Evolutionary conservation across 2,888 invertebrate genomes (phyloP).

Genomic region (Caenorhabditis uteleia): DNA sequence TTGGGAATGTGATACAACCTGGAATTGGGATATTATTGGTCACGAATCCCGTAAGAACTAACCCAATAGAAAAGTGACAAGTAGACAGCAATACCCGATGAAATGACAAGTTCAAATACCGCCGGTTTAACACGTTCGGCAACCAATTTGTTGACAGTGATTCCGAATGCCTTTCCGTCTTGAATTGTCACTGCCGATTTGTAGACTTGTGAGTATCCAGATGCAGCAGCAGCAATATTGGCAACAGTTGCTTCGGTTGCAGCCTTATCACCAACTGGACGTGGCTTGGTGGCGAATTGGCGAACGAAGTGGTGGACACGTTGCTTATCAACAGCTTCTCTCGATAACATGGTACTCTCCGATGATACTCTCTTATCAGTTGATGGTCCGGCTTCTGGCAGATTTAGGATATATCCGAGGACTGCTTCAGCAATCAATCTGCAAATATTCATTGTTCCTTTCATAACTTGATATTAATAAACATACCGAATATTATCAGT

Average conservation of each 20-base stretch:
- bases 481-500: slow-evolving; percentile 35
- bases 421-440: slow-evolving; percentile 82
- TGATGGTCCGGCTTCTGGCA: slow-evolving; percentile 55
- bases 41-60: slow-evolving; percentile 1
- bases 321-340: slow-evolving; percentile 47
- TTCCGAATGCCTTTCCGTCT: slow-evolving; percentile 42
- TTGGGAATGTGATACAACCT: slow-evolving; percentile 34
- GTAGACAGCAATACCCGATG: slow-evolving; percentile 84
- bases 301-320: slow-evolving; percentile 45
- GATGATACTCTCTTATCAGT: slow-evolving; percentile 44
- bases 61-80: slow-evolving; percentile 77
- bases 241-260: slow-evolving; percentile 43
- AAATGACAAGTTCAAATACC: slow-evolving; percentile 92
- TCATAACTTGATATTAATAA: background rate
- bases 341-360: slow-evolving; percentile 44
- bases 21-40: slow-evolving; percentile 1
- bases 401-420: slow-evolving; percentile 75
- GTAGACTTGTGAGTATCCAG: slow-evolving; percentile 25
- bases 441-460: too few species aligned
- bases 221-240: slow-evolving; percentile 44
- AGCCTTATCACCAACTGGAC: slow-evolving; percentile 43
- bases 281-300: slow-evolving; percentile 47
- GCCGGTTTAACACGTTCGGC: slow-evolving; percentile 81
- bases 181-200: slow-evolving; percentile 32
- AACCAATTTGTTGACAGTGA: slow-evolving; percentile 30